Evolutionary conservation across 2,797 vertebrate genomes (phyloP).

Genomic region (Pachyuromys duprasi): DNA sequence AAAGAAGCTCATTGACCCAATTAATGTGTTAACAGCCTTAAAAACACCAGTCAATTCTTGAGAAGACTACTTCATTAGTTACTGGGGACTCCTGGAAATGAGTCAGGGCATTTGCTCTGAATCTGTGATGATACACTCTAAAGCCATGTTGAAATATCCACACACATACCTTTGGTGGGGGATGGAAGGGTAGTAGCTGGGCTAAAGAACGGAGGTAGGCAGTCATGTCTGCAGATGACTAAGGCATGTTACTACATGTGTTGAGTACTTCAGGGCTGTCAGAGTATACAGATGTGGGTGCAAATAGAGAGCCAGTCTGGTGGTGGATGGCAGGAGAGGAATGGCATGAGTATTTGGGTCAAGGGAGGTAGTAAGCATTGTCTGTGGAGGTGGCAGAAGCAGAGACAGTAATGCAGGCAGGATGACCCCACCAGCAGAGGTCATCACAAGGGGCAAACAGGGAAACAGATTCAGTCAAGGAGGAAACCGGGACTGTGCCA

Average conservation of each 20-base stretch:
- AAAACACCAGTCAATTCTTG: neutral
- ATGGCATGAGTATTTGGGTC: neutral
- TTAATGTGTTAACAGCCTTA: neutral
- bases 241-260: accelerated
- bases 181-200: accelerated
- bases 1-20: neutral
- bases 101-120: neutral
- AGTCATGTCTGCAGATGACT: too few relatives aligned
- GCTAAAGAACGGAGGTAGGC: neutral
- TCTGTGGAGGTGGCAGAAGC: neutral
- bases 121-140: neutral
- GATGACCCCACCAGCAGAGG: neutral
- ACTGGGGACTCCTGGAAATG: neutral
- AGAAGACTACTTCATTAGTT: neutral
- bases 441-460: accelerated
- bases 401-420: neutral
- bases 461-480: neutral
- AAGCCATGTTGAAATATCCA: accelerated
- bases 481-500: neutral
- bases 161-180: neutral
- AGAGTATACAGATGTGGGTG: neutral
- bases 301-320: neutral
- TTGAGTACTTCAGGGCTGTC: too few relatives aligned
- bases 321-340: neutral
- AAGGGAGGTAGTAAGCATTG: neutral